Evolutionary conservation across 1,140 invertebrate species (phyloP), one percentile per base, ranked within the genome.

Genomic region (Alviniconcha marisindica): DNA sequence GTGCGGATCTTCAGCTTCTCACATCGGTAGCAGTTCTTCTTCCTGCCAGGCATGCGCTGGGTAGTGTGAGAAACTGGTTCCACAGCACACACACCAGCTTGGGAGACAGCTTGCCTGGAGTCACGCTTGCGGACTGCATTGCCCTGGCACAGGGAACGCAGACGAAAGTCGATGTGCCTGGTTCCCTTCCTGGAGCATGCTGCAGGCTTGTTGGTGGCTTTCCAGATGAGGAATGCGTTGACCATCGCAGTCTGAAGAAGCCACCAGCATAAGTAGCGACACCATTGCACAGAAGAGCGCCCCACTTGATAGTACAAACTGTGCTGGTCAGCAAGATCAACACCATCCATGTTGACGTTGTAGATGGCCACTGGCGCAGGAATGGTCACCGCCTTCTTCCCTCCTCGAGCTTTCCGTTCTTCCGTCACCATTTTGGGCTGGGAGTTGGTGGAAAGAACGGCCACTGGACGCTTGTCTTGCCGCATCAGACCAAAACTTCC

Each of bases 391-490:
- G 44, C 24, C 42, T 48, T 21, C 18, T 42, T 31, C 21, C 73
- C 73, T n/a, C 5, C 44, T 56, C 33, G 48, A 3, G 44, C 38
- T 77, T 36, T 76, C 15, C 81, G 24, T 21, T 42, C 38, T 42
- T 36, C 81, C 12, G 21, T 40, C 51, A n/a, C 56, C 73, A 73
- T 83, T 10, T 18, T 36, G 18, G 81, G 81, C 24, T 83, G 51
- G 15, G 48, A 51, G 56, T 77, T 73, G 28, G 83, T 79, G 31
- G 83, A 84, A 7, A 84, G n/a, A 21, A 79, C 21, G 42, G 42
- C 51, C 7, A 84, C 77, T 56, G 28, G 2, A 24, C 66, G 38
- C 42, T 78, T 84, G 54, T 84, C 83, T 14, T 77, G 33, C 83
- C 83, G n/a, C n/a, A n/a, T n/a, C n/a, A n/a, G n/a, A n/a, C n/a